Evolutionary conservation across 2,888 invertebrate species (phyloP).

Genomic region (Tortrix viridana): DNA sequence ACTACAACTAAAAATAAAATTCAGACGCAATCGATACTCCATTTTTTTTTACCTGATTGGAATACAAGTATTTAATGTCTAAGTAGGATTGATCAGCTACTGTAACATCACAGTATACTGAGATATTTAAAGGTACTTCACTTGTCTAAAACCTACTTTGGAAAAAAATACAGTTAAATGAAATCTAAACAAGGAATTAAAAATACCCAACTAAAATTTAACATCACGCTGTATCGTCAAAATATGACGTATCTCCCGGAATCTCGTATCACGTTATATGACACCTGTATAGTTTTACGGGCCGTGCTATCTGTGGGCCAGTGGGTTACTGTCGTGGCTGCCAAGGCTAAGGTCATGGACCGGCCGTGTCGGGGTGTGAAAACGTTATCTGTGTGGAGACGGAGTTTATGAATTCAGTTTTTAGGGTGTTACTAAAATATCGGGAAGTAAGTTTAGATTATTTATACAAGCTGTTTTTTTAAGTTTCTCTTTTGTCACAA

Average conservation of each 20-base stretch:
- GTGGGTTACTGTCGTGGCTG: slow-evolving; percentile 1
- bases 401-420: neutral
- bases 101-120: no score
- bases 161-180: neutral
- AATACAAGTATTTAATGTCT: no score
- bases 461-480: no score
- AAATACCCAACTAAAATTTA: neutral
- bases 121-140: no score
- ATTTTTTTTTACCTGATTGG: no score
- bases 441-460: no score
- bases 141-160: no score
- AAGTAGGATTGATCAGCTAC: no score
- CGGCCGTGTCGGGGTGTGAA: neutral
- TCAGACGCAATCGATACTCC: no score
- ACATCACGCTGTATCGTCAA: neutral
- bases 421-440: neutral
- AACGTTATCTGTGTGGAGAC: slow-evolving; percentile 1
- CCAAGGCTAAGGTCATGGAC: neutral
- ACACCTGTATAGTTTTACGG: slow-evolving; percentile 53
- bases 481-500: no score
- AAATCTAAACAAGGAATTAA: neutral
- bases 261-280: slow-evolving; percentile 47
- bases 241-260: slow-evolving; percentile 15
- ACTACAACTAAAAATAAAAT: no score
- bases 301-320: slow-evolving; percentile 47